Evolutionary conservation across 1,140 invertebrate genomes (phyloP), one percentile per base, ranked within the genome.

Genomic region (Zaprionus camerounensis): DNA sequence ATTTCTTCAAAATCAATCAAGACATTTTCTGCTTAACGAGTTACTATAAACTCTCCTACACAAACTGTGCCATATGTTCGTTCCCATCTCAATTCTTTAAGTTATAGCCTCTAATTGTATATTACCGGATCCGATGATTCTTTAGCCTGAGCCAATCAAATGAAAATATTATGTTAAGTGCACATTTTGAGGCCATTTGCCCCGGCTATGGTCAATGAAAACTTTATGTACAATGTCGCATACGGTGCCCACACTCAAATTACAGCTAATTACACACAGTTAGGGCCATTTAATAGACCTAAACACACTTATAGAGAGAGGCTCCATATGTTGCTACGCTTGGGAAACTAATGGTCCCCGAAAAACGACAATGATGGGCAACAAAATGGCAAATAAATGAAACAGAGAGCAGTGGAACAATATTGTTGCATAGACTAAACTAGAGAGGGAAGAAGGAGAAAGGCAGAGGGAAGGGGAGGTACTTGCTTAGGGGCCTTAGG

Each of bases 181-280:
- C 77, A 49, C 69, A 74, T 74, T 77, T 80, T 67, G 55, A 65
- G 62, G 71, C 56, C 76, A 59, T 72, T 76, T 46, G 38, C 6
- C 41, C n/a, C 15, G 12, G 68, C 36, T 57, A 80, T 58, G 78
- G 80, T 53, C 83, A 82, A 87, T 87, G 80, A 72, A 73, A 73
- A 61, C 58, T 88, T 71, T 71, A 90, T 87, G 66, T 75, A 36
- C 41, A 55, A 44, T 36, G n/a, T 34, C 20, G 44, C 34, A 46
- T 46, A 46, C 41, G 41, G 41, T 58, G 56, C 58, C 13, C 66
- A 63, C 70, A 79, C 75, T 81, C 66, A 72, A 68, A 87, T 88
- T 81, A 78, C 87, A 82, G 57, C 71, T 87, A 87, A 84, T 87
- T 87, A 79, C 71, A 79, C 44, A 66, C 55, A 65, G 20, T 76